phyloP scores from a whole-genome alignment of 2,797 vertebrate genomes.

The Loris lydekkerianus region DNA sequence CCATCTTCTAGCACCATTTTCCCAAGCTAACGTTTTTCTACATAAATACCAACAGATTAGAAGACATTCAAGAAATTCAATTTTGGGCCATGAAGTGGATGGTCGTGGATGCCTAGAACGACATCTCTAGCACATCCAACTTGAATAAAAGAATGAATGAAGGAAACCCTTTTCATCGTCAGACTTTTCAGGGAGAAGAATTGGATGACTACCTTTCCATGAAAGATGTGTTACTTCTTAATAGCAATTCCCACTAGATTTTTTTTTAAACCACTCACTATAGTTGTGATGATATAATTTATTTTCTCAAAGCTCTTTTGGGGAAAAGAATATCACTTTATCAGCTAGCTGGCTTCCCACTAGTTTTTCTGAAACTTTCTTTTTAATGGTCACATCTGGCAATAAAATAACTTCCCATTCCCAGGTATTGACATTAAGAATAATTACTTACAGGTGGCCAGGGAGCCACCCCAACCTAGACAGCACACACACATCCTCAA shows the following conservation, averaged over 20 bases:
- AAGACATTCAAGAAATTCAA: not conserved
- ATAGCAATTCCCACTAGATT: not conserved
- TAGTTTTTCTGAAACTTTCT: slow-evolving; percentile 47
- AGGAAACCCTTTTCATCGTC: not conserved
- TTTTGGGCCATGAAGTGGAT: not conserved
- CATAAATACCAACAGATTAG: not conserved
- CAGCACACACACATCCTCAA: not conserved
- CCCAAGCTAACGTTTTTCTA: not conserved
- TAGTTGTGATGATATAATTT: slow-evolving; percentile 12
- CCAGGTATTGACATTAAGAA: slow-evolving; percentile 48
- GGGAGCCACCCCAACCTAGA: not conserved
- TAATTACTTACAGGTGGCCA: slow-evolving; percentile 72
- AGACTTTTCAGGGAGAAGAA: not conserved
- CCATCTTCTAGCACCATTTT: not conserved
- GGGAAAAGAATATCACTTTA: slow-evolving; percentile 1
- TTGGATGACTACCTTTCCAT: not conserved
- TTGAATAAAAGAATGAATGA: slow-evolving; percentile 6
- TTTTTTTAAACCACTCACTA: not conserved
- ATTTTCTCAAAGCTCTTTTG: slow-evolving; percentile 46
- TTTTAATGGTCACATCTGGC: slow-evolving; percentile 69
- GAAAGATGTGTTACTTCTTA: slow-evolving; percentile 10
- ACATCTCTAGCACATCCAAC: not conserved
- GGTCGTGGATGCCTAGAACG: not conserved
- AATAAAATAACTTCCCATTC: not conserved
- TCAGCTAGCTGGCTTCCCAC: slow-evolving; percentile 1